Conservation (phyloP, 2,113 vertebrate genomes). For the Melanotaenia duboulayi region DNA sequence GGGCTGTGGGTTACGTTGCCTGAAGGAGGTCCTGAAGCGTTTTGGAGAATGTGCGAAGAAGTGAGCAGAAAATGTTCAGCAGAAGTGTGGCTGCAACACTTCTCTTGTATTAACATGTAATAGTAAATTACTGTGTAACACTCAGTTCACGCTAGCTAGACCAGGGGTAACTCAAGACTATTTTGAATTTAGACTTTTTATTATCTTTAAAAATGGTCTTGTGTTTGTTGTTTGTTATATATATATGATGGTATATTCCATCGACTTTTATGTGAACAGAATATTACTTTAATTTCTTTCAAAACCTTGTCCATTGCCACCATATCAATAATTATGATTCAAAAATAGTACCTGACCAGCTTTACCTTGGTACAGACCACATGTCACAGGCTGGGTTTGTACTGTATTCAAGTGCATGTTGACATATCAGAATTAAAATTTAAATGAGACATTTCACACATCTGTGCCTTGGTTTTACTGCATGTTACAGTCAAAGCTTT, state of each 20-base stretch:
- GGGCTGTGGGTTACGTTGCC: slow-evolving; percentile 24
- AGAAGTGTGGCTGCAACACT: not conserved
- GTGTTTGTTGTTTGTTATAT: no score
- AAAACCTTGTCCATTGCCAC: no score
- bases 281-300: no score
- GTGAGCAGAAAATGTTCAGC: not conserved
- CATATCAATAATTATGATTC: no score
- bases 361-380: not conserved
- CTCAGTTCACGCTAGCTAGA: no score
- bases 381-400: slow-evolving; percentile 33
- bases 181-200: no score
- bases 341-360: not conserved
- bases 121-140: no score
- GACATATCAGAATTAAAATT: slow-evolving; percentile 72
- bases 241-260: no score
- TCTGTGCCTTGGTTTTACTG: slow-evolving; percentile 8
- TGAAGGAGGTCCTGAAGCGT: slow-evolving; percentile 35
- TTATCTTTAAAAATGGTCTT: no score
- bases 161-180: no score
- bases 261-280: no score
- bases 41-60: not conserved
- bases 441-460: slow-evolving; percentile 70
- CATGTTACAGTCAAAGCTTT: slow-evolving; percentile 2
- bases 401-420: slow-evolving; percentile 41
- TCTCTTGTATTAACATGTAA: not conserved